Evolutionary conservation across 2,113 vertebrate species (phyloP).

Genomic region (Sterna hirundo): DNA sequence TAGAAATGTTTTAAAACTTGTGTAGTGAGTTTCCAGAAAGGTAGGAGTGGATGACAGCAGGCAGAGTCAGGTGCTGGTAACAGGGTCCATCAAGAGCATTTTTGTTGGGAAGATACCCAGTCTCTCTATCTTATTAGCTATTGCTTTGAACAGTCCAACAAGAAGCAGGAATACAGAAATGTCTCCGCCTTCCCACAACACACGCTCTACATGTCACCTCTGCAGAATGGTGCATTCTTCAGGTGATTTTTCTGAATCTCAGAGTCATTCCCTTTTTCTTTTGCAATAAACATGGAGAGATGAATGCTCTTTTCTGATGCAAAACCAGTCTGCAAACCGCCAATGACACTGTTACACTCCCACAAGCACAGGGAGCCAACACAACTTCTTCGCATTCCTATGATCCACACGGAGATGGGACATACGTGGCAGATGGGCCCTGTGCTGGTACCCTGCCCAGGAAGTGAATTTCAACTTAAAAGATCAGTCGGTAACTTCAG

Average conservation of each 20-base stretch:
- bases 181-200: neutral
- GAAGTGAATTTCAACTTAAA: neutral
- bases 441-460: neutral
- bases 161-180: neutral
- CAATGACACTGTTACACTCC: neutral
- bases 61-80: neutral
- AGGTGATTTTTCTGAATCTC: neutral
- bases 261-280: neutral
- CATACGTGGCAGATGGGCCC: constrained; percentile 39
- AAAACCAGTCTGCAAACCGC: neutral
- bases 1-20: neutral
- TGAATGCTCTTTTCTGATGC: neutral
- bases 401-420: neutral
- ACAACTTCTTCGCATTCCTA: neutral
- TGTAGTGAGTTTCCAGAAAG: neutral
- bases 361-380: neutral
- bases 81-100: neutral
- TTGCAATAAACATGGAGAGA: neutral
- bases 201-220: fast-evolving
- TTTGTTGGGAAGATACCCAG: neutral
- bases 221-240: neutral
- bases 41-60: neutral
- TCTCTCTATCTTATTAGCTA: neutral
- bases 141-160: neutral
- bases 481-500: neutral